phyloP scores from a whole-genome alignment of 2,797 vertebrate genomes.

The Scyliorhinus canicula region DNA sequence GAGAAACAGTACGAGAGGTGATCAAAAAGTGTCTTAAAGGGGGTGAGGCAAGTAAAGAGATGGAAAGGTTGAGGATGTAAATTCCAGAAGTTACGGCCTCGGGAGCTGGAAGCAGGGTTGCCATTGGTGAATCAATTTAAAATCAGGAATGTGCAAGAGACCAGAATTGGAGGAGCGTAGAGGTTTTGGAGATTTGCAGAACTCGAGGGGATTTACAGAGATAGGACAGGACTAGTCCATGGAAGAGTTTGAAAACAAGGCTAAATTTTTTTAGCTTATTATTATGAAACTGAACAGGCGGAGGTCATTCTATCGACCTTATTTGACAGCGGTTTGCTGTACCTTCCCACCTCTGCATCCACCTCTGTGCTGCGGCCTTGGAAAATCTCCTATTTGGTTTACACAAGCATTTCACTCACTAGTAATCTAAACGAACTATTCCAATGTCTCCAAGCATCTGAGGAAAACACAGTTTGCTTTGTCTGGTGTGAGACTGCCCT shows the following conservation, averaged over 20 bases:
- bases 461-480: slow-evolving; percentile 16
- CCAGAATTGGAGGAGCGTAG: background rate
- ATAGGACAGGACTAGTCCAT: background rate
- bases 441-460: background rate
- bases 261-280: background rate
- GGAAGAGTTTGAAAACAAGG: background rate
- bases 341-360: background rate
- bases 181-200: background rate
- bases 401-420: background rate
- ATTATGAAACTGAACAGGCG: background rate
- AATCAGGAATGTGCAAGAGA: background rate
- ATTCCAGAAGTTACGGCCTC: background rate
- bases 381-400: background rate
- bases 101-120: background rate
- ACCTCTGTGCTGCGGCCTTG: background rate
- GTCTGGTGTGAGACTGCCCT: background rate
- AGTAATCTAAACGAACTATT: background rate
- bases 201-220: background rate
- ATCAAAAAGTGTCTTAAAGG: background rate
- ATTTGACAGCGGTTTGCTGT: background rate
- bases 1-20: background rate
- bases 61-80: background rate
- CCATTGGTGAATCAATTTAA: background rate
- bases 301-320: background rate
- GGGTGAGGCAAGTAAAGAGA: background rate